These are phyloP conservation scores for Cataglyphis altisquamis DNA, from an alignment of 2,888 invertebrate species.

Conservation along the genomic window DNA sequence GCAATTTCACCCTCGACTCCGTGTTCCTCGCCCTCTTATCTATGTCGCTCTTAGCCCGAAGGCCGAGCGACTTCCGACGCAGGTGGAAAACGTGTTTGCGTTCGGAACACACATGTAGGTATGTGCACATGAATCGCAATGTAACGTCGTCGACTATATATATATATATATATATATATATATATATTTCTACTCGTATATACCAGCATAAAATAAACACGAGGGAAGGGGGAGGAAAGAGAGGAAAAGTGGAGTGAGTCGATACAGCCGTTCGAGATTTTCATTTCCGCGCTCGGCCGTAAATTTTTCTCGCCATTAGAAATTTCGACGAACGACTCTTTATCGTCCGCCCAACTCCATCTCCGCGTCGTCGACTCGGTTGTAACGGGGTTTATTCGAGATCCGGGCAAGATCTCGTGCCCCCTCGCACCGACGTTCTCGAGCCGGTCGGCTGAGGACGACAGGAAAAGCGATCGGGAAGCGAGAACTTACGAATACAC, in stretches of 20 bases:
- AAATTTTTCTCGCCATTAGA: slow-evolving; percentile 63
- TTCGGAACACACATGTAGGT: slow-evolving; percentile 38
- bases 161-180: too few species aligned
- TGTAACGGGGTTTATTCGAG: slow-evolving; percentile 65
- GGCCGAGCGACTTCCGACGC: slow-evolving; percentile 37
- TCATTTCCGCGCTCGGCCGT: slow-evolving; percentile 60
- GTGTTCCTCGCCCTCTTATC: slow-evolving; percentile 50
- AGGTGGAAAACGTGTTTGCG: slow-evolving; percentile 47
- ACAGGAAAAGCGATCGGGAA: slow-evolving; percentile 1
- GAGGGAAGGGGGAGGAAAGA: not conserved
- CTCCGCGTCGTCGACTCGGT: not conserved
- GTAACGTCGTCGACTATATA: slow-evolving; percentile 15
- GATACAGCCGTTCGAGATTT: slow-evolving; percentile 62
- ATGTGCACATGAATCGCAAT: not conserved
- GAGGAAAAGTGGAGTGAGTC: slow-evolving; percentile 44
- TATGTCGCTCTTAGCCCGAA: slow-evolving; percentile 62
- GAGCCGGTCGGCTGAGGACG: slow-evolving; percentile 23
- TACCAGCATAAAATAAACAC: not conserved
- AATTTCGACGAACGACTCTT: slow-evolving; percentile 60
- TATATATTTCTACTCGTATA: not conserved
- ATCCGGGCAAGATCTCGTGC: not conserved
- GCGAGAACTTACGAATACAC: slow-evolving; percentile 2
- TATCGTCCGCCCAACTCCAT: slow-evolving; percentile 51
- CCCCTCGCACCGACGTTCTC: slow-evolving; percentile 26
- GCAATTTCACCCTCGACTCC: slow-evolving; percentile 49